Conservation (phyloP, 2,113 vertebrate genomes). For the Dasypus novemcinctus region DNA sequence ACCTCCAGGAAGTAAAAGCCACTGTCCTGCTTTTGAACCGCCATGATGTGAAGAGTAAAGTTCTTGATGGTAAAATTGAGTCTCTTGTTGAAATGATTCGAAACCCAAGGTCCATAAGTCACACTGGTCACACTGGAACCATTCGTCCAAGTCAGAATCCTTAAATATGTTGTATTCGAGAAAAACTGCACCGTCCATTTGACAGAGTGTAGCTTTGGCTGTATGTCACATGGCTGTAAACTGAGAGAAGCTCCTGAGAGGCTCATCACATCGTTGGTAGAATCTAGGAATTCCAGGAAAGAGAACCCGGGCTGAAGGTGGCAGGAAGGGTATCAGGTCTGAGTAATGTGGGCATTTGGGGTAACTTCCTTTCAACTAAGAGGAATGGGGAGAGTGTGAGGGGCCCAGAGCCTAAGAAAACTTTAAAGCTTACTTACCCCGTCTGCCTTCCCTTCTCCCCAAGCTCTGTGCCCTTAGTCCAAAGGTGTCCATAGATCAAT, state of each 20-base stretch:
- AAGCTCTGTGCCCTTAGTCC: neutral
- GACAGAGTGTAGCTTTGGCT: accelerated
- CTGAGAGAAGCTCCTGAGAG: accelerated
- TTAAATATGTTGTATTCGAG: accelerated
- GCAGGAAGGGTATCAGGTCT: neutral
- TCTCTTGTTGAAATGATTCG: accelerated
- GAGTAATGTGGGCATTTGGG: neutral
- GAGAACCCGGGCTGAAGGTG: neutral
- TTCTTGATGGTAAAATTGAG: accelerated
- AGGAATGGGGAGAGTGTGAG: neutral
- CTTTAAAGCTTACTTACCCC: too few relatives aligned
- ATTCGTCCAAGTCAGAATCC: neutral
- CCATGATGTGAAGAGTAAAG: neutral
- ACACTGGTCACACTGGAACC: accelerated
- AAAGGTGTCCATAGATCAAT: neutral
- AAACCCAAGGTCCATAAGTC: accelerated
- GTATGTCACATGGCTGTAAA: accelerated
- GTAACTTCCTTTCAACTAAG: neutral
- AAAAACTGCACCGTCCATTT: accelerated
- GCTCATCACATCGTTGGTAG: accelerated
- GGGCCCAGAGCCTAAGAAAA: neutral
- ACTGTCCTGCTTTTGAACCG: neutral
- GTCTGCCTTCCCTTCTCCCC: neutral
- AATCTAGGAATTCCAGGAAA: neutral
- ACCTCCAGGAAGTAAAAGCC: neutral